Percentiles rank a stretch among this genome's conserved stretches.
Evolutionary conservation across 2,797 vertebrate species (phyloP).

Genomic region (Picus viridis): DNA sequence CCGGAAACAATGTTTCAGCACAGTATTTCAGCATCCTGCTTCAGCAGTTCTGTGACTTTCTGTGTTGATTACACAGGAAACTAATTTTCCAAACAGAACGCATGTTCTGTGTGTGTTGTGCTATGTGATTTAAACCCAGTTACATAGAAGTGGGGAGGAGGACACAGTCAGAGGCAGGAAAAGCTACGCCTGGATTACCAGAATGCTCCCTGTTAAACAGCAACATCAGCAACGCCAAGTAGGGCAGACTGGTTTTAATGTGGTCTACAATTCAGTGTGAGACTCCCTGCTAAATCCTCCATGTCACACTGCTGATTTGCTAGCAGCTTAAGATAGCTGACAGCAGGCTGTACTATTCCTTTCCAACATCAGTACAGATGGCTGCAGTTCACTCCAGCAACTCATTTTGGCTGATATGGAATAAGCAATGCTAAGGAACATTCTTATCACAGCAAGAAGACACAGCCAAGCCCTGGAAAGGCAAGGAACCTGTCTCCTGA

Average conservation of each 20-base stretch:
- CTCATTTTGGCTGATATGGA: background rate
- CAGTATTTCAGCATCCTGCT: background rate
- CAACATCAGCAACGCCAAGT: constrained; percentile 12
- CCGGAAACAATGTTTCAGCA: constrained; percentile 39
- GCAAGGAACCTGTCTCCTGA: constrained; percentile 1
- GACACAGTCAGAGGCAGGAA: background rate
- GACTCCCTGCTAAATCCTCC: constrained; percentile 24
- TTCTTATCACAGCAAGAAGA: background rate
- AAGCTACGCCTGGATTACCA: background rate
- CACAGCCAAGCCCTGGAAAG: background rate
- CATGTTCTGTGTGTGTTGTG: background rate
- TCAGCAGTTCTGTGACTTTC: background rate
- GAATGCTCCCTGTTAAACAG: background rate
- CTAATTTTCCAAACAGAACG: background rate
- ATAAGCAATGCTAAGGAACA: constrained; percentile 17
- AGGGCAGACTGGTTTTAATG: constrained; percentile 37
- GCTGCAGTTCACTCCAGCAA: constrained; percentile 19
- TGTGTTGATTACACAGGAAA: background rate
- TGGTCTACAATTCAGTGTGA: background rate
- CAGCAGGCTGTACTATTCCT: constrained; percentile 45
- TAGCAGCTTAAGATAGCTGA: constrained; percentile 31
- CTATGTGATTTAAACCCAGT: background rate
- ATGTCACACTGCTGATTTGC: constrained; percentile 28
- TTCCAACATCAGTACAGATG: constrained; percentile 48
- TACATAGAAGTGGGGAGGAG: background rate